phyloP scores from a whole-genome alignment of 2,888 invertebrate species.

The Neria commutata region DNA sequence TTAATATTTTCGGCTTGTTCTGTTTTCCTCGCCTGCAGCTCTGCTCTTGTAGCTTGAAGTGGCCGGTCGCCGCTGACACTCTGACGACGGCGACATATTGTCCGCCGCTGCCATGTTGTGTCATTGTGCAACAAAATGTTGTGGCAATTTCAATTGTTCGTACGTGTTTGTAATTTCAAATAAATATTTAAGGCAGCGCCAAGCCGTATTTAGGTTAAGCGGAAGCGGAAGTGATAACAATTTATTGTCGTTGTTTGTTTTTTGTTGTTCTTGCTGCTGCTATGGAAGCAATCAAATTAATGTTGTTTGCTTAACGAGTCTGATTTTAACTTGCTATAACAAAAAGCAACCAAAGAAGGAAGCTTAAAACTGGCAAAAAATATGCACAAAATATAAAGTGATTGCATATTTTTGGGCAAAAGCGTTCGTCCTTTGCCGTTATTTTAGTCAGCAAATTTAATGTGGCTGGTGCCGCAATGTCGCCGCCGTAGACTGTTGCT shows the following conservation, averaged over 20 bases:
- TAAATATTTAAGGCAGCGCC: neutral
- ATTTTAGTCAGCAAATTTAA: no score
- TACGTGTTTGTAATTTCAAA: constrained; percentile 41
- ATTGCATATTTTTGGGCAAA: no score
- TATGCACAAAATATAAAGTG: no score
- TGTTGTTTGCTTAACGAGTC: neutral
- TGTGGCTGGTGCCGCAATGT: neutral
- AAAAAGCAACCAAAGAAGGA: no score
- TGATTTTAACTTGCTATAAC: no score
- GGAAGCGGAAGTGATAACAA: constrained; percentile 2
- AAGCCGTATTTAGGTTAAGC: neutral
- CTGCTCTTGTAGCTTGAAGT: neutral
- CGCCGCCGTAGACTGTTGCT: neutral
- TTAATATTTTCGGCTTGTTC: no score
- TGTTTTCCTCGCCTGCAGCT: no score
- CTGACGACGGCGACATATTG: neutral
- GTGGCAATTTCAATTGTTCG: constrained; percentile 8
- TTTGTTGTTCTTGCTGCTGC: neutral
- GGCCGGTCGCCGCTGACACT: neutral
- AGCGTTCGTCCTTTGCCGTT: no score
- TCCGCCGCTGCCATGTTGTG: neutral
- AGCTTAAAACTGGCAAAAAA: no score
- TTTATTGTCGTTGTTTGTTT: neutral
- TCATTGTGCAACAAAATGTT: neutral
- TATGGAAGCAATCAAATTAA: neutral